Conservation (phyloP, 2,113 vertebrate genomes). For the Lophotis ruficrista region DNA sequence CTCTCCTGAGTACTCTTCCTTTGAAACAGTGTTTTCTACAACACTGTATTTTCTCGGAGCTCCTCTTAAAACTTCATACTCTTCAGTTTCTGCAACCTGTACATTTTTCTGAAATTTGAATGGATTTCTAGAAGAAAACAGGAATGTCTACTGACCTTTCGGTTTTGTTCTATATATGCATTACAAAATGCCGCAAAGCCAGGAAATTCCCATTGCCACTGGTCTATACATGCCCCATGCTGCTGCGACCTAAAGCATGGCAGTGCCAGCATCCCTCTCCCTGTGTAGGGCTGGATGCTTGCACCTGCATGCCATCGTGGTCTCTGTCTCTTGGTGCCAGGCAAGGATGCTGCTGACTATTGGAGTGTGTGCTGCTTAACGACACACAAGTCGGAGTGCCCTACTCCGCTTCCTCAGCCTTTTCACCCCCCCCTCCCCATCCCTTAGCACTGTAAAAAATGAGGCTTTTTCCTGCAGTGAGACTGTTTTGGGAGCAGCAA, state of each 20-base stretch:
- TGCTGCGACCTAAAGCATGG: accelerated
- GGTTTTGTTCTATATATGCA: not conserved
- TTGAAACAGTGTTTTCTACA: not conserved
- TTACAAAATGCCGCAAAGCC: not conserved
- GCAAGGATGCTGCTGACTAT: not conserved
- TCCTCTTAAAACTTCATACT: not conserved
- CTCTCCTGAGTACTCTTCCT: not conserved
- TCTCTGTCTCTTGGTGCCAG: not conserved
- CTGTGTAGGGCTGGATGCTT: not conserved
- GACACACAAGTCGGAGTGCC: accelerated
- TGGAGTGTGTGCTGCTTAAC: not conserved
- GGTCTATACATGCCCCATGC: accelerated
- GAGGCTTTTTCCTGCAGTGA: not conserved
- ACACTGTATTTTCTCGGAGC: accelerated
- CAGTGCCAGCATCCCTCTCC: not conserved
- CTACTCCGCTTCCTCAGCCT: not conserved
- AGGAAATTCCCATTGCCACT: not conserved
- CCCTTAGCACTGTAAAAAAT: not conserved
- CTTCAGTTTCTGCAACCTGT: not conserved
- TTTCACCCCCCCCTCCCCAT: accelerated
- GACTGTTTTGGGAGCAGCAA: not conserved
- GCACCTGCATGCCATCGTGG: accelerated
- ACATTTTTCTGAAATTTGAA: not conserved
- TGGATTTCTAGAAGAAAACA: not conserved
- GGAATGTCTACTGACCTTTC: not conserved